Conservation (phyloP, 2,888 invertebrate genomes). For the Diogma glabrata region DNA sequence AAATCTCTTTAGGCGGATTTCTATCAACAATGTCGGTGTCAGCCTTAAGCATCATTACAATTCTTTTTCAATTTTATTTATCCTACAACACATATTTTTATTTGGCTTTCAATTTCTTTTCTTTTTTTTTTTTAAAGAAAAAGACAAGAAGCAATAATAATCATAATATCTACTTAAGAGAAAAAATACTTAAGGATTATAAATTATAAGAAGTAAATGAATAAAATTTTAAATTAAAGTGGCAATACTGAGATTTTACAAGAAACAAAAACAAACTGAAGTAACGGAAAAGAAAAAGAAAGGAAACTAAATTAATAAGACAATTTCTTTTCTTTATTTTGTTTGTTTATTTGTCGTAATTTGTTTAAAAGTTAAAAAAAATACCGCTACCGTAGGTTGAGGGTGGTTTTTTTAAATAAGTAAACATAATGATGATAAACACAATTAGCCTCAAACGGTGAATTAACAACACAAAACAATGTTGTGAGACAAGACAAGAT, state of each 20-base stretch:
- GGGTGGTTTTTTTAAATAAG: conserved; percentile 1
- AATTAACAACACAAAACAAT: conserved; percentile 5
- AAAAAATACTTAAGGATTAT: conserved; percentile 8
- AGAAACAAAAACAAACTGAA: background rate
- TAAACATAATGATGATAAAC: background rate
- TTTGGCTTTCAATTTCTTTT: background rate
- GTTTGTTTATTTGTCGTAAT: no score
- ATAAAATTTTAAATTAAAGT: conserved; percentile 12
- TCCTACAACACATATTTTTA: conserved; percentile 9
- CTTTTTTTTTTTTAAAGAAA: conserved; percentile 8
- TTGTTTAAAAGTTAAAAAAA: no score
- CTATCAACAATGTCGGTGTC: conserved; percentile 14
- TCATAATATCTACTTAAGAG: conserved; percentile 12
- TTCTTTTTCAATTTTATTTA: no score
- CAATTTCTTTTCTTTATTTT: no score
- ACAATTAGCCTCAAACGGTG: conserved; percentile 8
- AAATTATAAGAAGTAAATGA: conserved; percentile 13
- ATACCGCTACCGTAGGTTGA: background rate
- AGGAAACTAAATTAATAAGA: no score
- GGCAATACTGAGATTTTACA: background rate
- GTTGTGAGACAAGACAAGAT: conserved; percentile 7
- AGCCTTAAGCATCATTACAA: conserved; percentile 13
- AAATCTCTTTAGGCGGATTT: conserved; percentile 14
- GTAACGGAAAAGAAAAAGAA: no score
- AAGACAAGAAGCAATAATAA: conserved; percentile 12